A percentile compares a stretch with the other conserved stretches of the same genome.
Evolutionary conservation across 2,113 vertebrate species (phyloP).

Genomic region (Melanotaenia duboulayi): DNA sequence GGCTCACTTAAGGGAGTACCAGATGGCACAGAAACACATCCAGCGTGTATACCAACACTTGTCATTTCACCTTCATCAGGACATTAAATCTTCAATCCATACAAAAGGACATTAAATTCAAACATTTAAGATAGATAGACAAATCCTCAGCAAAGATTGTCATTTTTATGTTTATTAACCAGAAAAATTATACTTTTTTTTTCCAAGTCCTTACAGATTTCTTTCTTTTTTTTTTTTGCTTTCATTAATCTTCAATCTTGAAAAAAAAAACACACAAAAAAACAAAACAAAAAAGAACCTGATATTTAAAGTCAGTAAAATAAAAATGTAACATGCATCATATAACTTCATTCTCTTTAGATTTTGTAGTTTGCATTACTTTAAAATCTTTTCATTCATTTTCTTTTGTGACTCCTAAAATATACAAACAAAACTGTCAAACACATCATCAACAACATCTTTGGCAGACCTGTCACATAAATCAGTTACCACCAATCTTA

Average conservation of each 20-base stretch:
- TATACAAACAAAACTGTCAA: slow-evolving; percentile 1
- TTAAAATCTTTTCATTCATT: neutral
- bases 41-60: neutral
- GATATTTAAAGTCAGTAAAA: neutral
- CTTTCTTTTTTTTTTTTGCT: neutral
- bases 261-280: neutral
- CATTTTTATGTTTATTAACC: neutral
- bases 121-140: too few relatives aligned
- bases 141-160: slow-evolving; percentile 4
- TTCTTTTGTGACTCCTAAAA: neutral
- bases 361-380: neutral
- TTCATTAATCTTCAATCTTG: neutral
- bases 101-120: neutral
- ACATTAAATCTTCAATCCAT: neutral
- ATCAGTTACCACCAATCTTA: neutral
- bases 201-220: neutral
- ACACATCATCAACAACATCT: slow-evolving; percentile 3
- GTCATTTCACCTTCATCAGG: neutral
- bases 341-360: neutral
- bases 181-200: neutral
- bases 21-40: too few relatives aligned
- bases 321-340: neutral
- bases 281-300: neutral
- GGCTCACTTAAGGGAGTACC: too few relatives aligned
- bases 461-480: slow-evolving; percentile 1